Base-by-base conservation (phyloP, 1,140 invertebrate genomes). In the Pseudomyrmex sp. region DNA sequence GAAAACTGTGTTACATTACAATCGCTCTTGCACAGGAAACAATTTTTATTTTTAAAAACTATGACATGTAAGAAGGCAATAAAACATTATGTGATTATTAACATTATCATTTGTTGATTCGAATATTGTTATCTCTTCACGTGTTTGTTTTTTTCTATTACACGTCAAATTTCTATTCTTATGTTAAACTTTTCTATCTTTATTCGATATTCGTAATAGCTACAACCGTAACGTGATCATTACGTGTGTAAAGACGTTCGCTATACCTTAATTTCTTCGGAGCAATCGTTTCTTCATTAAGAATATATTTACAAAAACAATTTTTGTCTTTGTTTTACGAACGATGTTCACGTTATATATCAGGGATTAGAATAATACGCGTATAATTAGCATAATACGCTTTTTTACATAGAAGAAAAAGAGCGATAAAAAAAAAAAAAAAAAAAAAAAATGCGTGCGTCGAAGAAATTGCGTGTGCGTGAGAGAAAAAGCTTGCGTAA, bases 361-460 rank as follows among this genome's bases (percentile, higher is more conserved):
- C 94, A 94, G 93, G 94, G 93, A 94, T 93, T 94, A 94, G 93
- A 93, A 87, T 94, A 94, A 93, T 92, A 93, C 93, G 91, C 88
- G 89, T 92, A 87, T 94, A 94, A 93, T 92, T 94, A 93, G 91
- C 88, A 88, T 92, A 92, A 92, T 89, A 91, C 76, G 89, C 89
- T 76, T 88, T 90, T 87, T 26, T 26, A 26, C 26, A 88, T 50
- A 50, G 66, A 48, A 61, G 26, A 26, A 26, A 26, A 87, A 50
- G 68, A 88, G 44, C 59, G 54, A 18, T 18, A 80, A 46, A 79
- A 23, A 52, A n/a, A 50, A 8, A 52, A 20, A 54, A 3, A 72
- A 56, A 68, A 44, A 61, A 8, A 59, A 1, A n/a, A 52, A 50
- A 44, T 10, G 35, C 5, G 35, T 35, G 35, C 35, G 35, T 35